Evolutionary conservation across 2,888 invertebrate species (phyloP).

Genomic region (Frankliniella intonsa): DNA sequence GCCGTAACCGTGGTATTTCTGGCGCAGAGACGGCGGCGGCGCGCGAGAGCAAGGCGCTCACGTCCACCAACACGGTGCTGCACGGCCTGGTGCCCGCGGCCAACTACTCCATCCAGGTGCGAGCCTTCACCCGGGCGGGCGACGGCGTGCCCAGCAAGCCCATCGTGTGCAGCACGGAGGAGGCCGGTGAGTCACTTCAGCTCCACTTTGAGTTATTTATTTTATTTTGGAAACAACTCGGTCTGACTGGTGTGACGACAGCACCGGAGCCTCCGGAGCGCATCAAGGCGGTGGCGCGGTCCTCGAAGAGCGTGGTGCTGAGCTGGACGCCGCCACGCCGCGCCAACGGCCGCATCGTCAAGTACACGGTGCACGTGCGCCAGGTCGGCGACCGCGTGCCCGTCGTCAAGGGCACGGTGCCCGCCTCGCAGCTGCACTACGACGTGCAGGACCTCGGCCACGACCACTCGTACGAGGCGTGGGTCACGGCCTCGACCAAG

Average conservation of each 20-base stretch:
- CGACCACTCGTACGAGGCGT: conserved; percentile 63
- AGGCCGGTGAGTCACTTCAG: conserved; percentile 50
- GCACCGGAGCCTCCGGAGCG: conserved; percentile 74
- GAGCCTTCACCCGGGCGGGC: conserved; percentile 59
- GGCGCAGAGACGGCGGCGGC: conserved; percentile 39
- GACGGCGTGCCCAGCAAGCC: conserved; percentile 55
- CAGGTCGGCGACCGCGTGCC: conserved; percentile 49
- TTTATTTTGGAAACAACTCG: too few relatives aligned
- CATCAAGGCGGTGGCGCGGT: conserved; percentile 72
- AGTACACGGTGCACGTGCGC: conserved; percentile 62
- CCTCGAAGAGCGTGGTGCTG: conserved; percentile 66
- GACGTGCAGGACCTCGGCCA: conserved; percentile 47
- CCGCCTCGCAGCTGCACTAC: conserved; percentile 48
- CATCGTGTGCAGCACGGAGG: conserved; percentile 56
- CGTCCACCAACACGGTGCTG: conserved; percentile 52
- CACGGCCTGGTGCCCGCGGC: conserved; percentile 57
- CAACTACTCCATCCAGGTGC: conserved; percentile 60
- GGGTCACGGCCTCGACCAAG: conserved; percentile 71
- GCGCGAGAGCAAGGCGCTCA: conserved; percentile 53
- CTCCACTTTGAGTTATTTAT: background rate
- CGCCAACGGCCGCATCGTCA: conserved; percentile 70
- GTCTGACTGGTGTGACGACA: conserved; percentile 42
- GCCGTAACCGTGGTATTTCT: background rate
- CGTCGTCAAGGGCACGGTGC: conserved; percentile 48
- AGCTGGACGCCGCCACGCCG: conserved; percentile 72